These are phyloP conservation scores for Trachymyrmex cornetzi DNA, from an alignment of 1,140 invertebrate genomes.

Conservation along the genomic window DNA sequence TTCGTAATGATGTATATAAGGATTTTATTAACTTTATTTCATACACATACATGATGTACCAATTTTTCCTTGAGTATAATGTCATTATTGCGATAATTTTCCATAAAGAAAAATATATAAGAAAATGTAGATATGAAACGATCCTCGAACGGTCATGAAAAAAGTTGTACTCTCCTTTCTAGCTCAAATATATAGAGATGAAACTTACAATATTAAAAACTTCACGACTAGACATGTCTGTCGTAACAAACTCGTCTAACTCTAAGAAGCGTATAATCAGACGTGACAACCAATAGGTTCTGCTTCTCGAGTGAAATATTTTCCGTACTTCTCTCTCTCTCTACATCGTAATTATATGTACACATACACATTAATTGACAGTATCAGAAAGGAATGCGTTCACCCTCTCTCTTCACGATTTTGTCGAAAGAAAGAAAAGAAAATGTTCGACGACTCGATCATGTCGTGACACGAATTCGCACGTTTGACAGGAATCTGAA, in stretches of 20 bases:
- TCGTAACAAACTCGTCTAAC: slow-evolving; percentile 30
- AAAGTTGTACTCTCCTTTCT: background rate
- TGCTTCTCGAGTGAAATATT: slow-evolving; percentile 18
- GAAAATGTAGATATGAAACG: no score
- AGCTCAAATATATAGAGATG: background rate
- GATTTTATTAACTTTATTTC: no score
- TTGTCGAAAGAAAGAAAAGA: slow-evolving; percentile 5
- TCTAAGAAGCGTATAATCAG: slow-evolving; percentile 33
- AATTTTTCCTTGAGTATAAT: no score
- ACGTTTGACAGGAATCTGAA: slow-evolving; percentile 73
- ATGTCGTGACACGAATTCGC: background rate
- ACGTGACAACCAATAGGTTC: background rate
- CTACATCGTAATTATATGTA: slow-evolving; percentile 30
- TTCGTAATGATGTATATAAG: no score
- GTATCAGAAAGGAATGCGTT: background rate
- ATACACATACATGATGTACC: no score
- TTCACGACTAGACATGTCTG: slow-evolving; percentile 22
- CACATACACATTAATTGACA: slow-evolving; percentile 37
- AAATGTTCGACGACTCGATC: background rate
- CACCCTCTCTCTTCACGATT: background rate
- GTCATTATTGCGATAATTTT: no score
- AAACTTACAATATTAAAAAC: slow-evolving; percentile 41
- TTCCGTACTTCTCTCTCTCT: slow-evolving; percentile 17
- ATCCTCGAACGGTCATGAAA: no score
- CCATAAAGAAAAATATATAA: no score